A percentile compares a stretch with the other conserved stretches of the same genome.
Conservation (phyloP, 2,888 invertebrate species). For the Hydrotaea diabolus region DNA sequence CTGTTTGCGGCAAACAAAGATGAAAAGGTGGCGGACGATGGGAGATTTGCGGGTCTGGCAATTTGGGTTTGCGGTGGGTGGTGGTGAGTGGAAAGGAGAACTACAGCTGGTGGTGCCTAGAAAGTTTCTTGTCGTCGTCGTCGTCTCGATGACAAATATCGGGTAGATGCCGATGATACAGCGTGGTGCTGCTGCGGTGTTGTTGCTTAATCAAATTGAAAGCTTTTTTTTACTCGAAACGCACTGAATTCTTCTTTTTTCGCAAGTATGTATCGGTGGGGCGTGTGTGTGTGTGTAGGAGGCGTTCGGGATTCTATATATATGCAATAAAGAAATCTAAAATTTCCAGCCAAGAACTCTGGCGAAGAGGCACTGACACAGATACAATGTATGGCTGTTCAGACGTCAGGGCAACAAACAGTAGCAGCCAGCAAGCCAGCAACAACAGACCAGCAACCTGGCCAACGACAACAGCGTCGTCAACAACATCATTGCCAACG, state of each 20-base stretch:
- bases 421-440: background rate
- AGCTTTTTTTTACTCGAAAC: background rate
- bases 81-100: no score
- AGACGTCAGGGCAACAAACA: background rate
- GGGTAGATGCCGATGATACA: background rate
- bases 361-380: slow-evolving; percentile 44
- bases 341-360: slow-evolving; percentile 10
- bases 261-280: background rate
- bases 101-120: background rate
- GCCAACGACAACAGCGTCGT: background rate
- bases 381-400: background rate
- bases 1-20: background rate
- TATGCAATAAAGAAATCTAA: slow-evolving; percentile 25
- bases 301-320: background rate
- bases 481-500: background rate
- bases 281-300: background rate
- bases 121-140: background rate
- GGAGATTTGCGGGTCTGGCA: no score
- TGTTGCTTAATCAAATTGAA: no score
- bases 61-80: background rate
- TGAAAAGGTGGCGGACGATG: background rate
- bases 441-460: background rate
- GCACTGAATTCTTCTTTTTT: background rate
- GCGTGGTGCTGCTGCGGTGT: background rate
- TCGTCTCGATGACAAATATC: background rate